Evolutionary conservation across 2,888 invertebrate genomes (phyloP).

Genomic region (Dexiosoma caninum): DNA sequence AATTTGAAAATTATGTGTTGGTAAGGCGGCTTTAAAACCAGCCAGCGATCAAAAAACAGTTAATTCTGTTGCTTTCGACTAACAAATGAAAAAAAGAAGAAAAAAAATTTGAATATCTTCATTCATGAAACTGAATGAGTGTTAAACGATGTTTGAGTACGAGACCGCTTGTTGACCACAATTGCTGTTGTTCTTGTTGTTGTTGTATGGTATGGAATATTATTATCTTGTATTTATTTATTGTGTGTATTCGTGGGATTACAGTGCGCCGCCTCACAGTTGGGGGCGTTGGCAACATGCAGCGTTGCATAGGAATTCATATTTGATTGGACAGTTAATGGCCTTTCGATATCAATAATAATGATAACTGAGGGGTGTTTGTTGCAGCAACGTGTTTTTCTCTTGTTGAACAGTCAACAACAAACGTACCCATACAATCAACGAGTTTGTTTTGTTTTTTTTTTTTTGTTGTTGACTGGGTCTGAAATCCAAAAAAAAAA

Average conservation of each 20-base stretch:
- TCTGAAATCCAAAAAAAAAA: not conserved
- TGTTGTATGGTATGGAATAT: constrained; percentile 7
- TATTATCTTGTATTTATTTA: constrained; percentile 9
- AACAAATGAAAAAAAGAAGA: too few relatives aligned
- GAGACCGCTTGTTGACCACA: not conserved
- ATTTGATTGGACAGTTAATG: constrained; percentile 70
- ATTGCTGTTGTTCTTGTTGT: not conserved
- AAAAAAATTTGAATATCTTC: constrained; percentile 57
- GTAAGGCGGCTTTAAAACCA: too few relatives aligned
- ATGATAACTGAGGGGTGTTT: constrained; percentile 60
- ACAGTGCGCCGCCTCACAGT: constrained; percentile 68
- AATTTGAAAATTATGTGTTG: too few relatives aligned
- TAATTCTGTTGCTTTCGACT: too few relatives aligned
- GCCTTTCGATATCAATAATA: constrained; percentile 65
- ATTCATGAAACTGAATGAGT: constrained; percentile 51
- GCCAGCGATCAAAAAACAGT: not conserved
- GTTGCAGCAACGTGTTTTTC: constrained; percentile 49
- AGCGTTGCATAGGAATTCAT: constrained; percentile 72
- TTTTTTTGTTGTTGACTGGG: not conserved
- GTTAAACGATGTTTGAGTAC: constrained; percentile 12
- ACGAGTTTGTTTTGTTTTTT: not conserved
- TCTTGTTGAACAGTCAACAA: constrained; percentile 49
- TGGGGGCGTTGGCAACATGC: constrained; percentile 75
- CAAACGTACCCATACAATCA: constrained; percentile 16
- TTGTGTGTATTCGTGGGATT: constrained; percentile 53